phyloP scores from a whole-genome alignment of 2,797 vertebrate species.

The Chelon labrosus region DNA sequence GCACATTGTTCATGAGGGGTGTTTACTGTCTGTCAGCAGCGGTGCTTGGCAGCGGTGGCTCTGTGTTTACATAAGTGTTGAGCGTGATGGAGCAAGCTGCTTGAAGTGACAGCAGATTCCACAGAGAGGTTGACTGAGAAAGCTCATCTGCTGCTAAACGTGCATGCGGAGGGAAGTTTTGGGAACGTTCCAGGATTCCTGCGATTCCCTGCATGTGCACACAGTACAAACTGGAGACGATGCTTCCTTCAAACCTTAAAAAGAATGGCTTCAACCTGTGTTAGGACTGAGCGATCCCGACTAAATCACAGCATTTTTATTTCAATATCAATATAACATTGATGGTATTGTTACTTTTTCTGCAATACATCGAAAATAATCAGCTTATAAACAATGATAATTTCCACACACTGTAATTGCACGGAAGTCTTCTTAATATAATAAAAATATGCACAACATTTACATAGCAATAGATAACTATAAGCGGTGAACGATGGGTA shows the following conservation, averaged over 20 bases:
- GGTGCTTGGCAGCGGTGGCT: slow-evolving; percentile 80
- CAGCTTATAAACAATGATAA: too few relatives aligned
- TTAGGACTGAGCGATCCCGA: slow-evolving; percentile 6
- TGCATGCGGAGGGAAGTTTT: slow-evolving; percentile 38
- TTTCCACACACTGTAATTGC: not conserved
- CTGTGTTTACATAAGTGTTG: slow-evolving; percentile 77
- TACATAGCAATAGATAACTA: too few relatives aligned
- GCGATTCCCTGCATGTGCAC: slow-evolving; percentile 28
- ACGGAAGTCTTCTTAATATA: not conserved
- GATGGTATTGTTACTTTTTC: not conserved
- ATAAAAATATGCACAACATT: too few relatives aligned
- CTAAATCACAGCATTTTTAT: not conserved
- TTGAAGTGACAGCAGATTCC: slow-evolving; percentile 75
- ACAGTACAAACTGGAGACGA: slow-evolving; percentile 6
- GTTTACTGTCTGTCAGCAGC: slow-evolving; percentile 79
- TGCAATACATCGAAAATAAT: not conserved
- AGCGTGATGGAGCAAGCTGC: slow-evolving; percentile 68
- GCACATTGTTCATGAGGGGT: slow-evolving; percentile 72
- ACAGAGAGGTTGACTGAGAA: slow-evolving; percentile 62
- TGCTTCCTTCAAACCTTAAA: slow-evolving; percentile 12
- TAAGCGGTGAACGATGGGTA: too few relatives aligned
- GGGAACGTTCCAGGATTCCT: slow-evolving; percentile 51
- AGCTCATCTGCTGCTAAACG: slow-evolving; percentile 73
- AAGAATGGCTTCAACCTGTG: slow-evolving; percentile 5
- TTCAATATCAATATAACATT: not conserved